Evolutionary conservation across 2,113 vertebrate species (phyloP).

Genomic region (Phyllostomus discolor): DNA sequence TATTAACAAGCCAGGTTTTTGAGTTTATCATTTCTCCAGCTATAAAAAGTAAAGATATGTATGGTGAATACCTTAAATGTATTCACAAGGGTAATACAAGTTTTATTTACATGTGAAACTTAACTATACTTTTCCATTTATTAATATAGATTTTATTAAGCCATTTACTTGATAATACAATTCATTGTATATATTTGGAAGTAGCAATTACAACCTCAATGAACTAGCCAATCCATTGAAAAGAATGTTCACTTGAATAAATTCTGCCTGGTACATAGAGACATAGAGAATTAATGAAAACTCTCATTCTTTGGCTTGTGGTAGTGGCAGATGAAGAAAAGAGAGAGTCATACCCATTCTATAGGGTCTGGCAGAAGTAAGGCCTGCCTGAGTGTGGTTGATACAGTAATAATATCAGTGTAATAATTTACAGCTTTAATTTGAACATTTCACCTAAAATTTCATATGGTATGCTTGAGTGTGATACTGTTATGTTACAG

Average conservation of each 20-base stretch:
- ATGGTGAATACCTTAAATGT: conserved; percentile 28
- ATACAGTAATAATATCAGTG: too few relatives aligned
- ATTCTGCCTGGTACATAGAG: not conserved
- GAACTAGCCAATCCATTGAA: not conserved
- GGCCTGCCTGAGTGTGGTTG: too few relatives aligned
- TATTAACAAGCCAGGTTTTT: not conserved
- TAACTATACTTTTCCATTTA: not conserved
- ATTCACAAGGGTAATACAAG: not conserved
- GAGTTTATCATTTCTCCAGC: not conserved
- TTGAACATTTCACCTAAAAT: too few relatives aligned
- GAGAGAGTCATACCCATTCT: not conserved
- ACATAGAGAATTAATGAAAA: not conserved
- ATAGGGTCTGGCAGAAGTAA: too few relatives aligned
- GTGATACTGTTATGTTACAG: too few relatives aligned
- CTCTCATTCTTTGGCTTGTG: not conserved
- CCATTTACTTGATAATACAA: not conserved
- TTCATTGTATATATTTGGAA: conserved; percentile 21
- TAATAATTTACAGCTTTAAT: too few relatives aligned
- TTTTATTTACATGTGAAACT: not conserved
- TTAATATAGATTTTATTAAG: conserved; percentile 1
- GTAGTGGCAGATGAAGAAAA: not conserved
- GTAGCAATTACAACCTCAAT: not conserved
- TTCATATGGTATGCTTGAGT: too few relatives aligned
- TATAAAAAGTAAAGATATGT: not conserved
- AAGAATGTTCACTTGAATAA: conserved; percentile 9